These are phyloP conservation scores for Oasisia sp. DNA, from an alignment of 2,888 invertebrate species.

Conservation along the genomic window DNA sequence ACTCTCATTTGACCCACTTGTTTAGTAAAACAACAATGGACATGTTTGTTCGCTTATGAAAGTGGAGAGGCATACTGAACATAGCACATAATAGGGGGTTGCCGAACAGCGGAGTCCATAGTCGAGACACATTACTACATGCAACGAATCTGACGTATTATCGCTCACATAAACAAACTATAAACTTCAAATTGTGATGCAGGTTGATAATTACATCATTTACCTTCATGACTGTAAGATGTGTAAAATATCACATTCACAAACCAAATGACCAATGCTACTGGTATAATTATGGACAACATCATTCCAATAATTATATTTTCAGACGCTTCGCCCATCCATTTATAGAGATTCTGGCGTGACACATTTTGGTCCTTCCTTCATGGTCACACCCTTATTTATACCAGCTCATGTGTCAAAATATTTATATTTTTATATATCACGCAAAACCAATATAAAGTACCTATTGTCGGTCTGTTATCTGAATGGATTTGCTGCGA, in stretches of 20 bases:
- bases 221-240: slow-evolving; percentile 28
- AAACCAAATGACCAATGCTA: slow-evolving; percentile 31
- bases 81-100: too few species aligned
- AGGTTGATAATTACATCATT: neutral
- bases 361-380: slow-evolving; percentile 17
- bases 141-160: neutral
- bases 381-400: slow-evolving; percentile 1
- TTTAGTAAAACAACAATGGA: neutral
- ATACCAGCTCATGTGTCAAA: neutral
- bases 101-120: too few species aligned
- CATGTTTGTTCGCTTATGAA: neutral
- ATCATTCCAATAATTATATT: slow-evolving; percentile 21
- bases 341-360: neutral
- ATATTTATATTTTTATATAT: too few species aligned
- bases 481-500: too few species aligned
- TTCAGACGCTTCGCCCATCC: neutral
- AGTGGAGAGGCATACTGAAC: neutral
- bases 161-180: neutral
- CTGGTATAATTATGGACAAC: slow-evolving; percentile 27
- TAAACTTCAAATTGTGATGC: neutral
- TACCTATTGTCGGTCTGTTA: too few species aligned
- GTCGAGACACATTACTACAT: neutral
- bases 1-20: neutral
- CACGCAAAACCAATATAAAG: too few species aligned
- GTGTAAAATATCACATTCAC: slow-evolving; percentile 27